These are phyloP conservation scores for Oreochromis aureus DNA, from an alignment of 2,113 vertebrate genomes.

Conservation along the genomic window DNA sequence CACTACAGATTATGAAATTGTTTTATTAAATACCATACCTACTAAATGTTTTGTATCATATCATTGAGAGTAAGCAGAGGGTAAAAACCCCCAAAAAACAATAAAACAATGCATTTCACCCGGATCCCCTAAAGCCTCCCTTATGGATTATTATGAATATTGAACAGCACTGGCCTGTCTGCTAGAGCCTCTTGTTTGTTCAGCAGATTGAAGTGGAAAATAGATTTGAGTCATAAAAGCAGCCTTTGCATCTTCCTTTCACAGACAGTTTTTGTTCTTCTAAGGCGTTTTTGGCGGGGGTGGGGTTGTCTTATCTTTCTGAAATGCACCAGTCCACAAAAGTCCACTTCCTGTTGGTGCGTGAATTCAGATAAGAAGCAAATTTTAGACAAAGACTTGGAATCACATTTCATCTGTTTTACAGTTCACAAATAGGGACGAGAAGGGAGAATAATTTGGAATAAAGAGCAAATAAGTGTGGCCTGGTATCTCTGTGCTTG, in stretches of 20 bases:
- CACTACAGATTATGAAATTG: not conserved
- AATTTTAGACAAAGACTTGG: not conserved
- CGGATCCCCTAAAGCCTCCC: slow-evolving; percentile 32
- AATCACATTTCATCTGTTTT: not conserved
- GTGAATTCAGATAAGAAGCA: not conserved
- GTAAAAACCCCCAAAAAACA: accelerated
- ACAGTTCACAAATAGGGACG: not conserved
- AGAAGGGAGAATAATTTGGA: not conserved
- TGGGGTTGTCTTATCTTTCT: not conserved
- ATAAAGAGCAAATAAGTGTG: not conserved
- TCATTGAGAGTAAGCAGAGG: not conserved
- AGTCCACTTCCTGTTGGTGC: not conserved
- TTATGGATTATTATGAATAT: slow-evolving; percentile 37
- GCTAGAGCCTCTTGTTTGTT: slow-evolving; percentile 38
- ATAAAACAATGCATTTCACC: not conserved
- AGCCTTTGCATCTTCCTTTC: not conserved
- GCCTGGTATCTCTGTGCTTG: not conserved
- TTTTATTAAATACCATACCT: not conserved
- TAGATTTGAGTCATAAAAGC: slow-evolving; percentile 5
- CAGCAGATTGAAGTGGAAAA: slow-evolving; percentile 35
- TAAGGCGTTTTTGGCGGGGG: not conserved
- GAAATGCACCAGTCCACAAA: not conserved
- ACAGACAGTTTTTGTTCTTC: not conserved
- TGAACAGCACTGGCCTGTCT: not conserved
- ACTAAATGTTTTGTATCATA: not conserved